These are phyloP conservation scores for Drepana arcuata DNA, from an alignment of 1,140 invertebrate genomes.

Conservation along the genomic window DNA sequence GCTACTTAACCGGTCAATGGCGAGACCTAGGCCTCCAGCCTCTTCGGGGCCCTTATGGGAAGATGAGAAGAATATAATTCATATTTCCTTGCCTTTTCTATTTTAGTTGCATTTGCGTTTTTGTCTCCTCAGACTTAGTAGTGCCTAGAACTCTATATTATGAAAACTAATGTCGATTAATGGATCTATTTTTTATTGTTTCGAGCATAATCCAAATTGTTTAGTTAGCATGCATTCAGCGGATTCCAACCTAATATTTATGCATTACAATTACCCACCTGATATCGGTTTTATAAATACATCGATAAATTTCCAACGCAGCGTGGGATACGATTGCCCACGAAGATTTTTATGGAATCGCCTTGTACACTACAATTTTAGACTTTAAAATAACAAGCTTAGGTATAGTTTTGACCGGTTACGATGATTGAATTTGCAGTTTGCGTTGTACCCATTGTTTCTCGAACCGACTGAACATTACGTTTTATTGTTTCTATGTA, in stretches of 20 bases:
- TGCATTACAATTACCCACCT: background rate
- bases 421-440: constrained; percentile 9
- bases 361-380: background rate
- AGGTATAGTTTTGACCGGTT: constrained; percentile 7
- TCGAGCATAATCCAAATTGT: too few relatives aligned
- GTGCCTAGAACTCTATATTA: too few relatives aligned
- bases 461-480: constrained; percentile 43
- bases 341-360: constrained; percentile 14
- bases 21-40: too few relatives aligned
- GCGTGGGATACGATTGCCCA: constrained; percentile 15
- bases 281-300: constrained; percentile 14
- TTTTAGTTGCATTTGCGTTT: too few relatives aligned
- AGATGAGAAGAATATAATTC: too few relatives aligned
- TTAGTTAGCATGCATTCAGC: too few relatives aligned
- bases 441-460: constrained; percentile 36
- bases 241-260: constrained; percentile 1
- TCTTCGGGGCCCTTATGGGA: too few relatives aligned
- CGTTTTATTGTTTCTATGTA: constrained; percentile 40
- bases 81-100: too few relatives aligned
- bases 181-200: too few relatives aligned
- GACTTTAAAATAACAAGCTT: background rate
- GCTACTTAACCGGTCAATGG: too few relatives aligned
- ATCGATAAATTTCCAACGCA: constrained; percentile 14
- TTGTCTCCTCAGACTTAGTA: too few relatives aligned
- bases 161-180: too few relatives aligned